Conservation (phyloP, 1,140 invertebrate species). For the Drosophila sproati region DNA sequence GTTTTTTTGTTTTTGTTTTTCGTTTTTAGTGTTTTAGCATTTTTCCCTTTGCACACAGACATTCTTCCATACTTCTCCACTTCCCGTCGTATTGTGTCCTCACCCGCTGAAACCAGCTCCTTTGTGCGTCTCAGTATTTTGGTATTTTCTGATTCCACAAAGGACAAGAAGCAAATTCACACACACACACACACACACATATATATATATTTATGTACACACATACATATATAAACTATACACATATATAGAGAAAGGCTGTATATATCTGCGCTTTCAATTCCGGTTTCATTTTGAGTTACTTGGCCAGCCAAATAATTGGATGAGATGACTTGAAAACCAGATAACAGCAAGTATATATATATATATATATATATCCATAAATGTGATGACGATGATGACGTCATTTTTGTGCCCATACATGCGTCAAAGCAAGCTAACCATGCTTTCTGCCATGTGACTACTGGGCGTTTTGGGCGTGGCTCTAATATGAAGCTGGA, state of each 20-base stretch:
- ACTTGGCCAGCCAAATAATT: conserved; percentile 52
- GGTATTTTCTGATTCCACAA: conserved; percentile 47
- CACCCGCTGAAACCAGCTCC: conserved; percentile 1
- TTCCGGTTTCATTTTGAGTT: conserved; percentile 49
- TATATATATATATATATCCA: background rate
- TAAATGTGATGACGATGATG: conserved; percentile 16
- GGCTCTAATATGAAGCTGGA: background rate
- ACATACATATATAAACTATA: background rate
- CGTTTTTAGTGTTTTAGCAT: conserved; percentile 43
- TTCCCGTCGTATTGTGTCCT: conserved; percentile 22
- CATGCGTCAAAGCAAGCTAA: conserved; percentile 19
- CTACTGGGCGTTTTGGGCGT: conserved; percentile 11
- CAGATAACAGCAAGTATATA: conserved; percentile 2
- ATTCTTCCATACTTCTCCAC: conserved; percentile 28
- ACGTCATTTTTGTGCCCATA: conserved; percentile 32
- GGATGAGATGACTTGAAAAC: conserved; percentile 29
- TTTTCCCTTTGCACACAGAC: conserved; percentile 24
- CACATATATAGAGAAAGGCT: background rate
- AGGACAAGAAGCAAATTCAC: conserved; percentile 1
- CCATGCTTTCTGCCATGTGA: background rate
- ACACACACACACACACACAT: conserved; percentile 6
- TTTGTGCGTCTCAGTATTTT: conserved; percentile 46
- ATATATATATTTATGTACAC: background rate
- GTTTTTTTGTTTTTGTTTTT: background rate
- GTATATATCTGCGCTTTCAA: conserved; percentile 43